Evolutionary conservation across 2,888 invertebrate species (phyloP), one percentile per base, ranked within the genome.

Genomic region (Exocentrus adspersus): DNA sequence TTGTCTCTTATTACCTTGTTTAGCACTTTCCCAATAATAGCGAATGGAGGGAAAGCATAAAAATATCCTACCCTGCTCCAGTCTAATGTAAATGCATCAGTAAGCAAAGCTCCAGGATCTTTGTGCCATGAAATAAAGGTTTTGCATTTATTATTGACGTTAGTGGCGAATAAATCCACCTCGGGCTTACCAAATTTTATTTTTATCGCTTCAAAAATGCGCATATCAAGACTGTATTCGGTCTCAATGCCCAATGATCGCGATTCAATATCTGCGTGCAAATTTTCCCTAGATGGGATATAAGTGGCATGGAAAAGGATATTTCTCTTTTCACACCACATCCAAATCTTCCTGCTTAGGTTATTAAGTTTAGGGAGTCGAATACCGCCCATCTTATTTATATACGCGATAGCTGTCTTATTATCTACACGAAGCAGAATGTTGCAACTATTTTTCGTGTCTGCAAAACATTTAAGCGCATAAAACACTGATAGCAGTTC

Each of bases 1-100:
- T 64, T 63, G 32, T 78, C 75, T 1, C 41, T 10, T 2, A n/a
- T 14, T 4, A 42, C 51, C 51, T 60, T 60, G 24, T 43, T 6
- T 16, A 60, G 10, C 10, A 28, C 20, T 37, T 28, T 10, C 3
- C 12, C 7, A n/a, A 46, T 30, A 12, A 57, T 5, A 10, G 50
- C 9, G 2, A 50, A 24, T 10, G 68, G 68, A 14, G 63, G 65
- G 41, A 68, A 70, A 21, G 69, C 67, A 60, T 70, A 70, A 48
- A 69, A 65, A 5, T 21, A 51, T n/a, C 48, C 17, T 21, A 46
- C 5, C n/a, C n/a, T n/a, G 14, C 32, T 20, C 67, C 69, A 69
- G 1, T 32, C 24, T 12, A 65, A 58, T 3, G 65, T 67, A 43
- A 69, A 69, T 12, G 65, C 69, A 30, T 69, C 65, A 17, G 63